These are phyloP conservation scores for Dysmachus trigonus DNA, from an alignment of 2,888 invertebrate genomes.

Conservation along the genomic window DNA sequence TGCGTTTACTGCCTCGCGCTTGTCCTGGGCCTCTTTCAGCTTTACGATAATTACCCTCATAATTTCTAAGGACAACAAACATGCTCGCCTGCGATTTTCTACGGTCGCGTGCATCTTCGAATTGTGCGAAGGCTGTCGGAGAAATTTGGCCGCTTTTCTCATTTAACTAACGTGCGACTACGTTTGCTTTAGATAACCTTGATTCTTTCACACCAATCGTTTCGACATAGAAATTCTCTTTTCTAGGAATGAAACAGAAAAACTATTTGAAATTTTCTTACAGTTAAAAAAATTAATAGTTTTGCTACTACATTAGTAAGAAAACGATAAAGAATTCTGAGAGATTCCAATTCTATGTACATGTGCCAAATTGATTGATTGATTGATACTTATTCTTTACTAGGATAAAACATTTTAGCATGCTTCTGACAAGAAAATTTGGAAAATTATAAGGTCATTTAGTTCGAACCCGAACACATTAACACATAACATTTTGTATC, in stretches of 20 bases:
- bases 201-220: not conserved
- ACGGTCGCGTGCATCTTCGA: slow-evolving; percentile 34
- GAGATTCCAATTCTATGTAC: too few species aligned
- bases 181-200: not conserved
- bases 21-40: not conserved
- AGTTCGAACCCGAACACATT: too few species aligned
- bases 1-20: not conserved
- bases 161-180: not conserved
- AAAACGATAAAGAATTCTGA: too few species aligned
- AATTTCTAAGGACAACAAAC: slow-evolving; percentile 42
- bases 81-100: slow-evolving; percentile 26
- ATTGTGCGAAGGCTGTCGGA: slow-evolving; percentile 6
- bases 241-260: not conserved
- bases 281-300: not conserved
- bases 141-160: not conserved
- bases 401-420: too few species aligned
- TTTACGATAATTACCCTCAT: slow-evolving; percentile 40
- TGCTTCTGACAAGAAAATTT: too few species aligned
- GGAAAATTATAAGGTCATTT: too few species aligned
- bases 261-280: not conserved
- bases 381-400: too few species aligned
- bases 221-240: not conserved
- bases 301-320: not conserved
- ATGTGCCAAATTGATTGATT: too few species aligned
- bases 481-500: too few species aligned